Evolutionary conservation across 2,113 vertebrate genomes (phyloP).

Genomic region (Leptocoma aspasia): DNA sequence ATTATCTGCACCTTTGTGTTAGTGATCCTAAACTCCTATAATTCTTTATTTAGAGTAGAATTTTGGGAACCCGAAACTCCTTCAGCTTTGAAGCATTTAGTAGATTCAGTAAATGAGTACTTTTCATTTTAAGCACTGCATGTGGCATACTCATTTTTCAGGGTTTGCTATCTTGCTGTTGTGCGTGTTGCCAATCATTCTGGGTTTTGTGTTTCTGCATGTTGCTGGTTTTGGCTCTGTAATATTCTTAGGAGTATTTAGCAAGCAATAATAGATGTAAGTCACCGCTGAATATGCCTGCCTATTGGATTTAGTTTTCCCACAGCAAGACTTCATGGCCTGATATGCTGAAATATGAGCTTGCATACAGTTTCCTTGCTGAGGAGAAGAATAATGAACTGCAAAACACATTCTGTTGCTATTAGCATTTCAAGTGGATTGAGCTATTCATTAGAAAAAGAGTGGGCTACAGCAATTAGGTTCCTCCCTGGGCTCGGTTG

Average conservation of each 20-base stretch:
- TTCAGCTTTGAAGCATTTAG: neutral
- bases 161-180: neutral
- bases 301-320: slow-evolving; percentile 53
- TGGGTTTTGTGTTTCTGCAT: neutral
- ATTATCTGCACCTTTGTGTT: neutral
- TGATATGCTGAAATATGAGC: slow-evolving; percentile 28
- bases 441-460: slow-evolving; percentile 52
- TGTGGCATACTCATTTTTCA: neutral
- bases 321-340: slow-evolving; percentile 52
- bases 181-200: neutral
- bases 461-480: slow-evolving; percentile 35
- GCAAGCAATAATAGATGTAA: slow-evolving; percentile 44
- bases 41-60: neutral
- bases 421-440: slow-evolving; percentile 60
- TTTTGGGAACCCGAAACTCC: neutral
- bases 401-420: slow-evolving; percentile 43
- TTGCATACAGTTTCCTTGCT: slow-evolving; percentile 40
- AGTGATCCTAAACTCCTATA: neutral
- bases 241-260: slow-evolving; percentile 35
- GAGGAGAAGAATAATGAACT: slow-evolving; percentile 59
- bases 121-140: neutral
- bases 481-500: neutral
- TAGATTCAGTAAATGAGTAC: neutral
- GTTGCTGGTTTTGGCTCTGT: neutral
- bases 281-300: slow-evolving; percentile 46